Conservation (phyloP, 2,888 invertebrate species). For the Coremacera marginata region DNA sequence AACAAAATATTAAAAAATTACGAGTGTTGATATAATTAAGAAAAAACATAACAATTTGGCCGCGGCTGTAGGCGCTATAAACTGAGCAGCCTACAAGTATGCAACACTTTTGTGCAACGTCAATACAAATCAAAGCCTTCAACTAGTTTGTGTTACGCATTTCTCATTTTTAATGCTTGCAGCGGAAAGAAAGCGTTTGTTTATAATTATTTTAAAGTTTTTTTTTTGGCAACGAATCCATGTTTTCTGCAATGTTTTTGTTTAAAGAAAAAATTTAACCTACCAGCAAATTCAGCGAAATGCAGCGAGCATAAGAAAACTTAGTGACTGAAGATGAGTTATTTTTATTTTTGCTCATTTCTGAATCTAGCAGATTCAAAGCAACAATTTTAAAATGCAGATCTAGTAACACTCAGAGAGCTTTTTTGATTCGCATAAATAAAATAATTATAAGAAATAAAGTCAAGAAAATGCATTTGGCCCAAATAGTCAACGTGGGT, state of each 20-base stretch:
- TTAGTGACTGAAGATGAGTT: not conserved
- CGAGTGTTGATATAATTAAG: too few species aligned
- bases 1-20: too few species aligned
- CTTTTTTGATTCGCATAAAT: not conserved
- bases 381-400: not conserved
- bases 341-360: too few species aligned
- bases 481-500: constrained; percentile 41
- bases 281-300: too few species aligned
- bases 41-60: too few species aligned
- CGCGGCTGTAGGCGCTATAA: too few species aligned
- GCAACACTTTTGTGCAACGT: too few species aligned
- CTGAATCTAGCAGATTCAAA: not conserved
- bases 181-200: not conserved
- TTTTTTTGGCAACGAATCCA: constrained; percentile 24
- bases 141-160: not conserved
- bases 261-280: too few species aligned
- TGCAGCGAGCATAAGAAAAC: not conserved
- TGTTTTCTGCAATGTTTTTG: constrained; percentile 30
- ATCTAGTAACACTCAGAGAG: too few species aligned
- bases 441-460: constrained; percentile 37
- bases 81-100: too few species aligned
- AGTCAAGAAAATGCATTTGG: constrained; percentile 37
- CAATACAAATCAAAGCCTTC: not conserved
- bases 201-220: constrained; percentile 10
- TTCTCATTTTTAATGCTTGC: not conserved